Evolutionary conservation across 2,888 invertebrate species (phyloP), one percentile per base, ranked within the genome.

Genomic region (Boloria selene): DNA sequence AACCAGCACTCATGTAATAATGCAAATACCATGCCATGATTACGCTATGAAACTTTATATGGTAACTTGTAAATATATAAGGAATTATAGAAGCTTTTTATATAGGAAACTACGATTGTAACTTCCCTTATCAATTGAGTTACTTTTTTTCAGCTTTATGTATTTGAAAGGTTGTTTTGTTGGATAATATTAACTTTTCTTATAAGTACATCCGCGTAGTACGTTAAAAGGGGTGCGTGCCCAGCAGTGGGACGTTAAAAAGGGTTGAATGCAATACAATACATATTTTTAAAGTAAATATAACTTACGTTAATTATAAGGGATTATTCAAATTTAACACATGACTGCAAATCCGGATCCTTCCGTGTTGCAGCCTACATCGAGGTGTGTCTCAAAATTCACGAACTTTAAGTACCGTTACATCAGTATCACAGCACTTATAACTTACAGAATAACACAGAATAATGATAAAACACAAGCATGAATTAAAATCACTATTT

Each of bases 391-490:
- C 82, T 82, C 82, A 79, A 80, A 85, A 85, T 82, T 85, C 79
- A 84, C 75, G 74, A 85, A 83, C 85, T 86, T 85, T 85, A 78
- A 76, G 81, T 88, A 85, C 88, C 88, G 88, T 88, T 88, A 88
- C 73, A 76, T 79, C 70, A 68, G 72, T 74, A 80, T 78, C 71
- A 70, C 54, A 62, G 45, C 31, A 59, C 74, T 73, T 73, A 58
- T 38, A 56, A 47, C 63, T 45, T 64, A 50, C 54, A 53, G 64
- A 70, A 64, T 60, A 66, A 72, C 74, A 72, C 64, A 70, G 38
- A 63, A 45, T 22, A 56, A 67, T 54, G n/a, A 54, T 44, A 16
- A 52, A 56, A 52, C 14, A 49, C 31, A 60, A 55, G 31, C 54
- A 45, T 17, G 5, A 45, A 52, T 44, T 61, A 17, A 49, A 62